Evolutionary conservation across 2,888 invertebrate species (phyloP).

Genomic region (Tetranychus piercei): DNA sequence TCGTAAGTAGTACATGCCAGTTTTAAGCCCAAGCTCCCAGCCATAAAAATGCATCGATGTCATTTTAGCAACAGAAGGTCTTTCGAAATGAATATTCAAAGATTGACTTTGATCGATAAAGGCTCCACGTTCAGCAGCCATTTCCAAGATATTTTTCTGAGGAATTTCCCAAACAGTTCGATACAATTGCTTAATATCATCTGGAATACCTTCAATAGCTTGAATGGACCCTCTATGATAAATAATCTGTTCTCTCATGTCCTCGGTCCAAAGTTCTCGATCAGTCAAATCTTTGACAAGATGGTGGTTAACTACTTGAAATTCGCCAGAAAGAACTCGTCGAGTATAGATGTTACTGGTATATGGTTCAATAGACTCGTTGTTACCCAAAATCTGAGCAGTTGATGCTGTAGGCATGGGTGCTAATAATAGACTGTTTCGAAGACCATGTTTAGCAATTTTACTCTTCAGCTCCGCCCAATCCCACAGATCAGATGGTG

Average conservation of each 20-base stretch:
- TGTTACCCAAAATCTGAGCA: slow-evolving; percentile 95
- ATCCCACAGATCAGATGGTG: slow-evolving; percentile 67
- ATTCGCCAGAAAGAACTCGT: slow-evolving; percentile 84
- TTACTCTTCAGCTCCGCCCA: slow-evolving; percentile 64
- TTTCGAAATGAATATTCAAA: slow-evolving; percentile 87
- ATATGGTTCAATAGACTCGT: slow-evolving; percentile 93
- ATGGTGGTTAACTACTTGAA: slow-evolving; percentile 84
- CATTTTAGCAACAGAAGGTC: slow-evolving; percentile 76
- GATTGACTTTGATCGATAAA: slow-evolving; percentile 98
- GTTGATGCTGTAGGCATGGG: slow-evolving; percentile 99
- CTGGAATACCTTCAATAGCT: slow-evolving; percentile 63
- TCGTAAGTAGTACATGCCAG: slow-evolving; percentile 95
- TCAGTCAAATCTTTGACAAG: slow-evolving; percentile 79
- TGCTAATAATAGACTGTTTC: slow-evolving; percentile 79
- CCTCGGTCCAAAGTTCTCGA: slow-evolving; percentile 72
- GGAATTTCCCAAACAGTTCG: slow-evolving; percentile 96
- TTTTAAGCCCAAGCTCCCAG: slow-evolving; percentile 85
- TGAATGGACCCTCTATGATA: slow-evolving; percentile 70
- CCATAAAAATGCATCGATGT: slow-evolving; percentile 97
- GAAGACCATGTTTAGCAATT: slow-evolving; percentile 66
- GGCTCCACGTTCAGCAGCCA: slow-evolving; percentile 94
- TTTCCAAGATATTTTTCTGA: slow-evolving; percentile 73
- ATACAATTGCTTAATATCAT: slow-evolving; percentile 63
- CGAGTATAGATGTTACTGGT: slow-evolving; percentile 90
- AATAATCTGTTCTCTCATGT: slow-evolving; percentile 84